Percentiles rank a stretch among this genome's conserved stretches.
phyloP scores from a whole-genome alignment of 2,888 invertebrate species.

The Lysandra coridon region DNA sequence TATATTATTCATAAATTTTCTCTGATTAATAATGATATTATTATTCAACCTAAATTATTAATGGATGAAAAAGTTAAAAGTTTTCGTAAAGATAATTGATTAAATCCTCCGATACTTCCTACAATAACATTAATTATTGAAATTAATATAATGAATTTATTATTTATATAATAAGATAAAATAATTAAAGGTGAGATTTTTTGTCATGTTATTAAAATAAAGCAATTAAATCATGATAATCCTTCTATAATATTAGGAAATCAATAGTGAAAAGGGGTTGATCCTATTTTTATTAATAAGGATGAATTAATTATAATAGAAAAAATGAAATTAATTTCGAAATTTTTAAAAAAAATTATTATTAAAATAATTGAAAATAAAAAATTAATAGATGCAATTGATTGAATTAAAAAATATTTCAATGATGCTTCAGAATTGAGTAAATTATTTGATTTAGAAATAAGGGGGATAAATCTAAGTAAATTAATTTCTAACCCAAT shows the following conservation, averaged over 20 bases:
- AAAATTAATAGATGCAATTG: constrained; percentile 79
- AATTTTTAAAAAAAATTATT: constrained; percentile 59
- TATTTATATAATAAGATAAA: constrained; percentile 69
- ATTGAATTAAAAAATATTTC: constrained; percentile 82
- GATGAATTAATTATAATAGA: constrained; percentile 62
- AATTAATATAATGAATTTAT: constrained; percentile 60
- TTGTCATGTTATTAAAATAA: constrained; percentile 83
- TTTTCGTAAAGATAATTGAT: constrained; percentile 79
- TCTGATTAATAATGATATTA: constrained; percentile 66
- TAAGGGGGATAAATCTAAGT: constrained; percentile 81
- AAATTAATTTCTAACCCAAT: constrained; percentile 84
- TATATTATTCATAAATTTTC: constrained; percentile 72
- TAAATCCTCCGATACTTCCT: constrained; percentile 76
- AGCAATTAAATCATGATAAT: constrained; percentile 77
- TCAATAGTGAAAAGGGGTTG: constrained; percentile 81
- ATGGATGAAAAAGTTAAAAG: constrained; percentile 83
- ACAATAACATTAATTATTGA: constrained; percentile 70
- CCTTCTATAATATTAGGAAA: constrained; percentile 81
- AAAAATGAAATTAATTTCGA: constrained; percentile 53
- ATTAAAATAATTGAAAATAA: constrained; percentile 71
- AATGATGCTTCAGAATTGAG: constrained; percentile 76
- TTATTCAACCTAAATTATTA: constrained; percentile 82
- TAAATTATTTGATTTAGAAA: constrained; percentile 73
- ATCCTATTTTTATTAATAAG: constrained; percentile 79
- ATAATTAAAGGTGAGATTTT: constrained; percentile 83